A percentile compares a stretch with the other conserved stretches of the same genome.
Conservation (phyloP, 1,140 invertebrate species). For the Tetragnatha versicolor region DNA sequence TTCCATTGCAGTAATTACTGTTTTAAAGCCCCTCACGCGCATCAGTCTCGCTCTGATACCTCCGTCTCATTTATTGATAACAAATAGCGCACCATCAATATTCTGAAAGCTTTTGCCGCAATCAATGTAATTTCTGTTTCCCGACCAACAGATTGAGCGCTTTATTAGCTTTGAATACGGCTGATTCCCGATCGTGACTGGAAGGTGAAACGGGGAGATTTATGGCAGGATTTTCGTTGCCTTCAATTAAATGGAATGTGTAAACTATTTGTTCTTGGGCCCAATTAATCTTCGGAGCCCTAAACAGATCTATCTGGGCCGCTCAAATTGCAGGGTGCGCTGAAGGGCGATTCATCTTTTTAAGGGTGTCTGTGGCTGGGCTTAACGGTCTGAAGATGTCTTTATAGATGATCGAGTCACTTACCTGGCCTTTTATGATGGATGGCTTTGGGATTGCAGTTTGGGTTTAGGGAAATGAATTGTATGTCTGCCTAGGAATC, state of each 20-base stretch:
- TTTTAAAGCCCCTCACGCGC: background rate
- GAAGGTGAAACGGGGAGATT: background rate
- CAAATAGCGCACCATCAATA: slow-evolving; percentile 48
- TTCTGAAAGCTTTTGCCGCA: slow-evolving; percentile 41
- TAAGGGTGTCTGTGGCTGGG: background rate
- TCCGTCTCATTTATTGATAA: slow-evolving; percentile 48
- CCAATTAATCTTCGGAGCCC: slow-evolving; percentile 22
- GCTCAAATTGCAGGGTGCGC: slow-evolving; percentile 28
- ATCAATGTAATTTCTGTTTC: slow-evolving; percentile 44
- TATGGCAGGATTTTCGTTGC: slow-evolving; percentile 8
- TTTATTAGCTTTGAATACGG: slow-evolving; percentile 41
- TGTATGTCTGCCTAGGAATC: too few relatives aligned
- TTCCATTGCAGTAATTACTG: background rate
- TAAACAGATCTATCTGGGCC: slow-evolving; percentile 2
- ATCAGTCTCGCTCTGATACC: slow-evolving; percentile 30
- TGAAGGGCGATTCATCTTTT: slow-evolving; percentile 25
- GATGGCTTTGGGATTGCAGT: too few relatives aligned
- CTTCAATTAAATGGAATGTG: slow-evolving; percentile 42
- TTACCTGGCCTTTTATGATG: too few relatives aligned
- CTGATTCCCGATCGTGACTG: background rate
- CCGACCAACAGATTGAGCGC: slow-evolving; percentile 10
- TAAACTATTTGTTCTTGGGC: background rate
- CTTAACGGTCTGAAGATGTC: too few relatives aligned
- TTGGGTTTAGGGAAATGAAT: too few relatives aligned
- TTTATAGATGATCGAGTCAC: too few relatives aligned